Base-by-base conservation (phyloP, 2,797 vertebrate species). In the Botia kubotai region DNA sequence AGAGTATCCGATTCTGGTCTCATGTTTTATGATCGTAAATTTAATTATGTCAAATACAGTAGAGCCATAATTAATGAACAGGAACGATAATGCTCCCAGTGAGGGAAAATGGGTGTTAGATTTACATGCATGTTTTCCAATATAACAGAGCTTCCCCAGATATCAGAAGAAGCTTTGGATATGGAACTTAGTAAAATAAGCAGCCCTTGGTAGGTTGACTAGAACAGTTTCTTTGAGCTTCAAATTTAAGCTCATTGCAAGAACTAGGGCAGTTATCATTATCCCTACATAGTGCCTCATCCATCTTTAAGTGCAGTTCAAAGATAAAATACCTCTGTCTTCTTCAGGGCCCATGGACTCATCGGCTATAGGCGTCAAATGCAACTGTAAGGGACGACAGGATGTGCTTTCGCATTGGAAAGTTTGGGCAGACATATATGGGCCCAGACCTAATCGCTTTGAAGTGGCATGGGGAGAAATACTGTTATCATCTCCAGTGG, bases 371-470 rank as follows among this genome's bases (percentile, higher is more conserved):
- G 33, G 19, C 50, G 33, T 65, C 62, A 57, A 14, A 43, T 66
- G 69, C 72, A 55, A 16, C 11, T 33, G 43, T 66, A 21, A 46
- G 70, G 60, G 70, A 66, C 26, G 69, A 19, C 69, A 43, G 76
- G 39, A 69, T 71, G 68, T 77, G 72, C 63, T 12, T 3, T 43
- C 65, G n/a, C 53, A 55, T 50, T 76, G 43, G 52, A 55, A 70
- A 52, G 74, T 71, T 66, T 6, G 6, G 50, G 39, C 13, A 69
- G 75, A 69, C 60, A 72, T 67, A 53, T n/a, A 26, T 65, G 71
- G 26, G 52, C 36, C 39, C 77, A 57, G 33, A 74, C 77, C 63
- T 83, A 81, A 77, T 79, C 66, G 46, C 53, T 62, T 46, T 85
- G 43, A 75, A 79, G 68, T 77, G 74, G 69, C 39, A 57, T 66